These are phyloP conservation scores for Heliconius erato DNA, from an alignment of 2,888 invertebrate genomes.

Conservation along the genomic window DNA sequence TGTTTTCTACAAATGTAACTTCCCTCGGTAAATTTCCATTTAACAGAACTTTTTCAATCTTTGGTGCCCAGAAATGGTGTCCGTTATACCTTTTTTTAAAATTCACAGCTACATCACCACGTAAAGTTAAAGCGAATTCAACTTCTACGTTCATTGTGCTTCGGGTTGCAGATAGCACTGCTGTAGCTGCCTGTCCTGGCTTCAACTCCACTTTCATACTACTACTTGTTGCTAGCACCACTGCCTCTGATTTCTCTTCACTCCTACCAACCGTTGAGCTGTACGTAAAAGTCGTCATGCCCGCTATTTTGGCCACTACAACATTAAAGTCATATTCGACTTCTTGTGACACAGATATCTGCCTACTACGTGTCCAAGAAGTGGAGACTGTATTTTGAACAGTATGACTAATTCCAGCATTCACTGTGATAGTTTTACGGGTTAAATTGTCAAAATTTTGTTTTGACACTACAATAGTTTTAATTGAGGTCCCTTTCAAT, in stretches of 20 bases:
- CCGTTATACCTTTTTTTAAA: conserved; percentile 62
- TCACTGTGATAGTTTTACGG: conserved; percentile 71
- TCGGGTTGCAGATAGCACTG: conserved; percentile 67
- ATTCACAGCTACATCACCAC: conserved; percentile 73
- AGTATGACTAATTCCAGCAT: conserved; percentile 70
- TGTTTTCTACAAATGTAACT: conserved; percentile 58
- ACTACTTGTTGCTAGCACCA: conserved; percentile 67
- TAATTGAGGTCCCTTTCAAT: conserved; percentile 58
- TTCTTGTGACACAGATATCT: conserved; percentile 66
- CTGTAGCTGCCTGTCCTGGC: conserved; percentile 69
- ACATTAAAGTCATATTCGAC: conserved; percentile 71
- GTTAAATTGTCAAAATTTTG: conserved; percentile 72
- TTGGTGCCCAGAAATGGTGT: conserved; percentile 74
- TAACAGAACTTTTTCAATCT: conserved; percentile 64
- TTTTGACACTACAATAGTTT: conserved; percentile 62
- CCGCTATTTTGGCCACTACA: conserved; percentile 64
- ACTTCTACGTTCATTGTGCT: conserved; percentile 70
- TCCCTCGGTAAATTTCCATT: conserved; percentile 63
- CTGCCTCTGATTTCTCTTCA: conserved; percentile 68
- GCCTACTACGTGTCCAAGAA: conserved; percentile 66
- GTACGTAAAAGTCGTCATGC: conserved; percentile 66
- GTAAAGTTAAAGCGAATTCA: conserved; percentile 61
- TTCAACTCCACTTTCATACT: conserved; percentile 69
- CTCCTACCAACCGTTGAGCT: conserved; percentile 68
- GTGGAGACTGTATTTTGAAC: conserved; percentile 72